Evolutionary conservation across 2,888 invertebrate species (phyloP), one percentile per base, ranked within the genome.

Genomic region (Andricus curvator): DNA sequence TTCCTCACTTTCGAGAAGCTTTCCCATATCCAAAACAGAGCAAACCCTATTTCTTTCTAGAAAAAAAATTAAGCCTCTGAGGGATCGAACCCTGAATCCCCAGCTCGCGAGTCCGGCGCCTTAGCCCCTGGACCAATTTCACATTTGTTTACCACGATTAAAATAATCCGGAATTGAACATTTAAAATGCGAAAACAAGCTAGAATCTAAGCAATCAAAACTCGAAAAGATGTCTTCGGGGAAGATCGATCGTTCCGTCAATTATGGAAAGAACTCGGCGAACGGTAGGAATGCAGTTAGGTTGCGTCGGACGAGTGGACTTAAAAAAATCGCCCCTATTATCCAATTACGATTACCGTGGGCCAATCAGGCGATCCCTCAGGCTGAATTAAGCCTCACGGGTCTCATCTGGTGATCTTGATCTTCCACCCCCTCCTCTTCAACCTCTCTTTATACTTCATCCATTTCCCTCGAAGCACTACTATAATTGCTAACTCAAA

Each of bases 301-400:
- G 70, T 25, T 44, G 11, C 48, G 51, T 48, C 51, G 51, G 33
- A 74, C n/a, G 74, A 56, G 74, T 56, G n/a, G 33, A 56, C 25
- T 74, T 74, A 56, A n/a, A 74, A 74, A 74, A 74, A 74, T 56
- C 74, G 48, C 56, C 56, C 56, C 74, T 48, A 74, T 74, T 74
- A 74, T 74, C 74, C 74, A 74, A 74, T 74, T 74, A 74, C 74
- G 74, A 74, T 74, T 74, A 74, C 74, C 56, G 33, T 74, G 74
- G 74, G 33, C 74, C 74, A 74, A 74, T 74, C 74, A 74, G 74
- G 51, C 44, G n/a, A 4, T 25, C 29, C 74, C 74, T 74, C 11
- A 33, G 33, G 56, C 33, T 13, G n/a, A 56, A 74, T 74, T 74
- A 74, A 74, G 51, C 56, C 74, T 33, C 74, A 56, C 33, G 25